Evolutionary conservation across 2,888 invertebrate genomes (phyloP).

Genomic region (Phengaris alcon): DNA sequence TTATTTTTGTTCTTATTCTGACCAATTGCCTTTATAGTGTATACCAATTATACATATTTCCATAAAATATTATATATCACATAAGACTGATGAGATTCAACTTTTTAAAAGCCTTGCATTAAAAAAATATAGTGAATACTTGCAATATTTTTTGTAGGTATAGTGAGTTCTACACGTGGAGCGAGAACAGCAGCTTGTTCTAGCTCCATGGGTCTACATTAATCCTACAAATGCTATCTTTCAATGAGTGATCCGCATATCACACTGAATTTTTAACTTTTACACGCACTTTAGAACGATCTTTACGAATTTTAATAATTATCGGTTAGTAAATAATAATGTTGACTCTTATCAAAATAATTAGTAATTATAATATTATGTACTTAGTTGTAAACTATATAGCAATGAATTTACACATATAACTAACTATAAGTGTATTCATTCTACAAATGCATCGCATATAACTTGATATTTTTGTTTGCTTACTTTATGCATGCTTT

Average conservation of each 20-base stretch:
- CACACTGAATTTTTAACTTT: conserved; percentile 7
- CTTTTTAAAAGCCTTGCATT: not conserved
- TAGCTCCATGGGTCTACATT: no score
- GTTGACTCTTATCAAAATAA: not conserved
- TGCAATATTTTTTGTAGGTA: not conserved
- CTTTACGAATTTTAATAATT: not conserved
- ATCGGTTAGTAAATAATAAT: not conserved
- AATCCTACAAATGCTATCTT: not conserved
- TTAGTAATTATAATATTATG: not conserved
- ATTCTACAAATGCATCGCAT: no score
- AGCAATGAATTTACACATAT: not conserved
- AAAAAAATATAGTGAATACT: not conserved
- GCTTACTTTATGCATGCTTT: no score
- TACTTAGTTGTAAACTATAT: not conserved
- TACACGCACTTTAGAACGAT: conserved; percentile 21
- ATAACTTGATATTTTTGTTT: no score
- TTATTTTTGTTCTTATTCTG: not conserved
- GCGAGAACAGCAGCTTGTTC: no score
- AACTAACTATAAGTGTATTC: no score
- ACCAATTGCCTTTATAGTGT: conserved; percentile 7
- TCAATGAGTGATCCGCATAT: not conserved
- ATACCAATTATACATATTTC: not conserved
- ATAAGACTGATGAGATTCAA: conserved; percentile 11
- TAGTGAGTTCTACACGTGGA: not conserved
- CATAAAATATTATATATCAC: not conserved